A percentile compares a stretch with the other conserved stretches of the same genome.
phyloP scores from a whole-genome alignment of 2,113 vertebrate genomes.

The Fukomys damarensis region DNA sequence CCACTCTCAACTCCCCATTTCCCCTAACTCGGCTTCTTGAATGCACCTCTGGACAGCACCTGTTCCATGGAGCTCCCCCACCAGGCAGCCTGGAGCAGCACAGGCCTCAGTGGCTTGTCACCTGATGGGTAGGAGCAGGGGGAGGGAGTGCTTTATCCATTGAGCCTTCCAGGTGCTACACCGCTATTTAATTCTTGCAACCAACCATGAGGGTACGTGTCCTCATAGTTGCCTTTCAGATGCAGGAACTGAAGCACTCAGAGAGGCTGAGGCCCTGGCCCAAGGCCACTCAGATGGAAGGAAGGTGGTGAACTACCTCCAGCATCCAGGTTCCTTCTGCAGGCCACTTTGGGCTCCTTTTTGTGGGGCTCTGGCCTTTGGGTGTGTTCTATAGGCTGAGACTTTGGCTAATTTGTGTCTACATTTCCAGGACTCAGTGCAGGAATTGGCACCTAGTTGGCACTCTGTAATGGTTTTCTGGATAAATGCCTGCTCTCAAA shows the following conservation, averaged over 20 bases:
- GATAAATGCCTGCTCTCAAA: slow-evolving; percentile 27
- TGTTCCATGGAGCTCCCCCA: not conserved
- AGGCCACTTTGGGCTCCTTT: not conserved
- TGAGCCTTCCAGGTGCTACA: not conserved
- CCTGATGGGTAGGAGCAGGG: not conserved
- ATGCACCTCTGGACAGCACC: not conserved
- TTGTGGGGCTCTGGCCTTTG: accelerated
- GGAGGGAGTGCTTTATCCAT: not conserved
- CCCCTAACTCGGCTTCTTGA: not conserved
- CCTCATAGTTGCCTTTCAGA: not conserved
- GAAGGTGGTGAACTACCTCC: not conserved
- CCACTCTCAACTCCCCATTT: not conserved
- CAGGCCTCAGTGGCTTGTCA: not conserved
- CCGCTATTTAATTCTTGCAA: not conserved
- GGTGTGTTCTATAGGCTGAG: not conserved
- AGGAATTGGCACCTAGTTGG: accelerated
- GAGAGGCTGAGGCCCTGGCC: not conserved
- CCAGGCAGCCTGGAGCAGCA: not conserved
- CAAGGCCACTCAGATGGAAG: not conserved
- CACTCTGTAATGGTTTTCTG: not conserved
- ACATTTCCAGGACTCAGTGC: accelerated
- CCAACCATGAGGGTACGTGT: not conserved
- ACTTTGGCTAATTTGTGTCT: not conserved
- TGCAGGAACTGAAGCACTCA: not conserved
- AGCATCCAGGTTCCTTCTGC: not conserved